Conservation (phyloP, 2,888 invertebrate genomes). For the Drosophila histrio region DNA sequence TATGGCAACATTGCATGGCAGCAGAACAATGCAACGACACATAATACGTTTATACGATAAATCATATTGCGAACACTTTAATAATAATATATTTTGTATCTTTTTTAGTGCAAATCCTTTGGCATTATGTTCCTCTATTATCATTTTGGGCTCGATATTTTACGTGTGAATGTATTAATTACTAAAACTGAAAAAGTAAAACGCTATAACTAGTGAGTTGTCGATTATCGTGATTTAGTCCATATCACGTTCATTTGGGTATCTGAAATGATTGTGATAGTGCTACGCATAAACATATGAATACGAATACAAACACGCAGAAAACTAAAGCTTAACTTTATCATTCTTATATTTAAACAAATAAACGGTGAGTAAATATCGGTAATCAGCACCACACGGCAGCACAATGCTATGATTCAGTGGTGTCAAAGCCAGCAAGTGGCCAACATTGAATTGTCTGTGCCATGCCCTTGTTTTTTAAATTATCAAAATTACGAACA, state of each 20-base stretch:
- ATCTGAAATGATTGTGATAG: neutral
- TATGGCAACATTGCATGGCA: slow-evolving; percentile 41
- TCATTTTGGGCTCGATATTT: neutral
- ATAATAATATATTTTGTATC: no score
- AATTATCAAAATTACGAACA: slow-evolving; percentile 59
- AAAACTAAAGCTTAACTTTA: slow-evolving; percentile 71
- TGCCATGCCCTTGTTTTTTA: slow-evolving; percentile 63
- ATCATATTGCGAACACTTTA: neutral
- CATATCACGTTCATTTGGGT: neutral
- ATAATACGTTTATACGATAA: slow-evolving; percentile 29
- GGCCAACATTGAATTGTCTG: slow-evolving; percentile 40
- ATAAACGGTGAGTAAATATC: slow-evolving; percentile 80
- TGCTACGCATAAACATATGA: slow-evolving; percentile 36
- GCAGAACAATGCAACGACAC: slow-evolving; percentile 39
- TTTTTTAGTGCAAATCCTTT: neutral
- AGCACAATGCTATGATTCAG: slow-evolving; percentile 57
- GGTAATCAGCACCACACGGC: slow-evolving; percentile 63
- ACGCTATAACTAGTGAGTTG: neutral
- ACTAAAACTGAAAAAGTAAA: neutral
- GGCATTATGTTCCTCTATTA: neutral
- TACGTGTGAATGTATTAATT: neutral
- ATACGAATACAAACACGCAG: slow-evolving; percentile 46
- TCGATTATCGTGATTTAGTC: neutral
- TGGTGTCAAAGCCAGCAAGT: slow-evolving; percentile 47
- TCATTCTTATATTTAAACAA: slow-evolving; percentile 76